Conservation (phyloP, 1,140 invertebrate genomes). For the Hypothenemus hampei region DNA sequence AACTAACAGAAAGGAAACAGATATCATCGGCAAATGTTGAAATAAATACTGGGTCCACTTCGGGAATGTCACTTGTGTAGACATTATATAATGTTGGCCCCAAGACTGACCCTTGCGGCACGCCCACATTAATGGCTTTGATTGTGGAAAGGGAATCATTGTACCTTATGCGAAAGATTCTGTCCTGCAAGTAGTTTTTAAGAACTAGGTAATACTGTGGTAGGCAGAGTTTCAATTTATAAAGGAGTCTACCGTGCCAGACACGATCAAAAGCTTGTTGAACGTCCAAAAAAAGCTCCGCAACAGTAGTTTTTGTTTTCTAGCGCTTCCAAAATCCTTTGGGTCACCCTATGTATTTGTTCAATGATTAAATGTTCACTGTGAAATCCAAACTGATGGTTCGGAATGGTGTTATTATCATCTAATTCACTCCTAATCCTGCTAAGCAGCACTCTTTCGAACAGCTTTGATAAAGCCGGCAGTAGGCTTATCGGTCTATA, state of each 20-base stretch:
- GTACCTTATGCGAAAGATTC: not conserved
- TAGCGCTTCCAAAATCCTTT: not conserved
- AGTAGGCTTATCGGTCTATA: not conserved
- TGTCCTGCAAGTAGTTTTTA: not conserved
- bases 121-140: not conserved
- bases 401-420: too few species aligned
- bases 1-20: constrained; percentile 18
- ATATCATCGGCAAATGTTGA: constrained; percentile 38
- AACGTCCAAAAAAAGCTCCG: too few species aligned
- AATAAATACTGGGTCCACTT: too few species aligned
- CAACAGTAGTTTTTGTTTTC: not conserved
- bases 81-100: constrained; percentile 27
- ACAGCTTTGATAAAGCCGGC: too few species aligned
- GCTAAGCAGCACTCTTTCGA: too few species aligned
- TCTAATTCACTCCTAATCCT: too few species aligned
- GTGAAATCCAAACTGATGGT: too few species aligned
- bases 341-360: not conserved
- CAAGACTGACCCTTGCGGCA: constrained; percentile 30
- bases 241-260: not conserved
- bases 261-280: too few species aligned
- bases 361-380: too few species aligned
- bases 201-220: not conserved
- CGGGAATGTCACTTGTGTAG: constrained; percentile 1
- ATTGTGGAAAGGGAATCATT: not conserved
- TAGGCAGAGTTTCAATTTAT: not conserved